Evolutionary conservation across 2,113 vertebrate genomes (phyloP).

Genomic region (Bubo scandiacus): DNA sequence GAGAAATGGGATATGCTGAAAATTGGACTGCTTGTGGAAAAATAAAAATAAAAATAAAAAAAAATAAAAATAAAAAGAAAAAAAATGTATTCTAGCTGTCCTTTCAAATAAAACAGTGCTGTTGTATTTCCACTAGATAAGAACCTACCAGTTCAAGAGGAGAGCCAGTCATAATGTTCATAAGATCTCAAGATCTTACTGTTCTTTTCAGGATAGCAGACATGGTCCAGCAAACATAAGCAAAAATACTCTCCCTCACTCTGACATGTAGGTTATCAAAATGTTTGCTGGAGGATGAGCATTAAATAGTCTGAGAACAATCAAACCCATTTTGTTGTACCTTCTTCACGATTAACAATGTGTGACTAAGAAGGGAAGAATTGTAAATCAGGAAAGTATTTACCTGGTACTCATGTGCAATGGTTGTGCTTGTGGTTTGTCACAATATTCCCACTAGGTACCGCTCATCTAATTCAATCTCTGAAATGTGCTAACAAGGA

Average conservation of each 20-base stretch:
- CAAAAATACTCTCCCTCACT: not conserved
- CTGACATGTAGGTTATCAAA: not conserved
- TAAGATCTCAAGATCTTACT: not conserved
- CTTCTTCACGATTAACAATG: conserved; percentile 9
- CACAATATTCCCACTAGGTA: conserved; percentile 34
- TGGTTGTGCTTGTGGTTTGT: not conserved
- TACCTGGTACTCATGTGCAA: conserved; percentile 7
- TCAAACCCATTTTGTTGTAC: not conserved
- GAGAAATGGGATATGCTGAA: not conserved
- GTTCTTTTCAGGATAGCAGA: not conserved
- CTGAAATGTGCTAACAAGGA: conserved; percentile 44
- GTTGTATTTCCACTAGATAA: not conserved
- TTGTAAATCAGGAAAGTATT: conserved; percentile 11
- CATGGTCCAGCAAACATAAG: not conserved
- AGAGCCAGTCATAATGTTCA: not conserved
- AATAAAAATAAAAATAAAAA: not conserved
- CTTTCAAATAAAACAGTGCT: not conserved
- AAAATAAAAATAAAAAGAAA: not conserved
- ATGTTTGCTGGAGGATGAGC: not conserved
- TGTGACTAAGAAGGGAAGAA: not conserved
- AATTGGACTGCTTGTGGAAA: not conserved
- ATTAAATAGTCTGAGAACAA: conserved; percentile 19
- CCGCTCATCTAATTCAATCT: conserved; percentile 1
- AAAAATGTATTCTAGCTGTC: not conserved
- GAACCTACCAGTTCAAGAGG: not conserved